Evolutionary conservation across 92 coral and sea anemone genomes (phyloP), one percentile per base, ranked within the genome.

Genomic region (Phymanthus crucifer): DNA sequence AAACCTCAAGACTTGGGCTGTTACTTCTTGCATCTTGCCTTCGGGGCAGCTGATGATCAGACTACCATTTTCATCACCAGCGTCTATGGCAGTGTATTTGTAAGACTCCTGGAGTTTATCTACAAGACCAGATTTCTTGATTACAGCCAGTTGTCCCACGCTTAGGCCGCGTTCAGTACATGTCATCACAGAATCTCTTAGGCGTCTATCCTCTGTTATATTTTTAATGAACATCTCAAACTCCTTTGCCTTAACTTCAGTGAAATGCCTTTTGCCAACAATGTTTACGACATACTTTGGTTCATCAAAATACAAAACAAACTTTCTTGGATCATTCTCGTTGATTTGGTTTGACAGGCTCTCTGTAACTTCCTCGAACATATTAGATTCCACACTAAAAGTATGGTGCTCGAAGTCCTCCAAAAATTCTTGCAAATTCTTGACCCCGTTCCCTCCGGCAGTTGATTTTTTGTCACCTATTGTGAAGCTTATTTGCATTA

Each of bases 1-100:
- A 70, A 70, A 70, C n/a, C 50, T 70, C 46, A 70, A 70, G 14
- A 70, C 50, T 70, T 70, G 24, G 19, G 17, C 17, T 61, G 12
- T 27, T 61, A 61, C 29, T 61, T 61, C 68, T 23, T 61, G 68
- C 10, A 27, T 3, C 29, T 61, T 61, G 23, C 13, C 29, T 61
- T 61, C 19, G 13, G 68, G 68, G 13, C 68, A 24, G 8, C 29
- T 2, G 7, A 61, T 61, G 33, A 7, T 10, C 33, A 61, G 34
- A 27, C 6, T 61, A 11, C 68, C 32, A n/a, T 61, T 61, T 19
- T 29, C 68, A 24, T 61, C 68, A 27, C 29, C 68, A 21, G 14
- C 29, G 68, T 61, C 2, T 61, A 61, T 27, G 36, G 3, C 10
- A 24, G 34, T 61, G 68, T 61, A 61, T 61, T 61, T 61, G 34